Evolutionary conservation across 2,797 vertebrate species (phyloP).

Genomic region (Chelonia mydas): DNA sequence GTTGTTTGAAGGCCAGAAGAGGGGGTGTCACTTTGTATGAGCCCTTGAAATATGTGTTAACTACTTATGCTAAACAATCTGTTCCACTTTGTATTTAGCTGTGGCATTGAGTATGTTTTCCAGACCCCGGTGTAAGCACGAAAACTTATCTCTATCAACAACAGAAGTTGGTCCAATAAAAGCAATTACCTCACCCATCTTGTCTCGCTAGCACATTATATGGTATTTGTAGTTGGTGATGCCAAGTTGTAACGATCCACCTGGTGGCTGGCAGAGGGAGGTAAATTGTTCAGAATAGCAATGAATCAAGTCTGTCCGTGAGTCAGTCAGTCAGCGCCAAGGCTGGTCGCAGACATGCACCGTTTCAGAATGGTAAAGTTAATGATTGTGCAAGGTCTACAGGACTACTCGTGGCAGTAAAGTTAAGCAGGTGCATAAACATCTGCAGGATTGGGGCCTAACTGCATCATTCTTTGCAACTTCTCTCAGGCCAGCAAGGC

Average conservation of each 20-base stretch:
- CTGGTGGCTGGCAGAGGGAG: conserved; percentile 42
- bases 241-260: not conserved
- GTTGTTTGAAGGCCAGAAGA: not conserved
- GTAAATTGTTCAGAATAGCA: conserved; percentile 28
- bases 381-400: conserved; percentile 72
- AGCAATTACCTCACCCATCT: not conserved
- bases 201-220: not conserved
- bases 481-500: conserved; percentile 55
- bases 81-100: not conserved
- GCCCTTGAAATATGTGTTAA: not conserved
- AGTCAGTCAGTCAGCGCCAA: conserved; percentile 67
- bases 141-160: not conserved
- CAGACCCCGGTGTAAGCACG: not conserved
- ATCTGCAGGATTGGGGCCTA: conserved; percentile 73
- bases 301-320: conserved; percentile 61
- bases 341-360: conserved; percentile 31
- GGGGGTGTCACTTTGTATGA: not conserved
- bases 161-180: not conserved
- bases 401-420: conserved; percentile 61
- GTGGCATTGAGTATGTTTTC: not conserved
- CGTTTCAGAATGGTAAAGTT: conserved; percentile 65
- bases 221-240: rapidly evolving
- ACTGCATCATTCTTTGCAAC: conserved; percentile 70
- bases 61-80: not conserved
- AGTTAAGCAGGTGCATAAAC: conserved; percentile 72